Percentiles rank a stretch among this genome's conserved stretches.
Evolutionary conservation across 2,888 invertebrate species (phyloP).

Genomic region (Sthenelais limicola): DNA sequence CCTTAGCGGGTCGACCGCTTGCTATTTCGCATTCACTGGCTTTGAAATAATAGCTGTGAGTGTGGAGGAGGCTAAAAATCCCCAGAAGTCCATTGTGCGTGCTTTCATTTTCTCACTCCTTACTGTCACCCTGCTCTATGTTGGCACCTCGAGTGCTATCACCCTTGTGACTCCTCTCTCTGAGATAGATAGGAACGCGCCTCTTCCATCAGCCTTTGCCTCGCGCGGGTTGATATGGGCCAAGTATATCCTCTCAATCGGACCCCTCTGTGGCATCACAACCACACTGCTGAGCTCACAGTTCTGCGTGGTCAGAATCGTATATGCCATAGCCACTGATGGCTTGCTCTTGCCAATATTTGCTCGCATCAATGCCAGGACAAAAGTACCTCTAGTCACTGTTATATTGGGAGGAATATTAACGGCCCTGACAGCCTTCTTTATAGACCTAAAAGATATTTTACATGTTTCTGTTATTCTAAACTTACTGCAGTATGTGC

Average conservation of each 20-base stretch:
- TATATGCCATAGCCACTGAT: slow-evolving; percentile 49
- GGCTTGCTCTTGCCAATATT: slow-evolving; percentile 47
- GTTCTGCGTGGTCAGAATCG: slow-evolving; percentile 40
- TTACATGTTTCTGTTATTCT: slow-evolving; percentile 46
- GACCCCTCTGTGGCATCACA: slow-evolving; percentile 67
- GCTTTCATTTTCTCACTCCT: slow-evolving; percentile 60
- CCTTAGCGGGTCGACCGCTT: slow-evolving; percentile 66
- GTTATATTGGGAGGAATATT: slow-evolving; percentile 37
- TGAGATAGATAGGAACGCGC: slow-evolving; percentile 61
- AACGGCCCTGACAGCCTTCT: slow-evolving; percentile 41
- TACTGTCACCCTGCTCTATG: slow-evolving; percentile 48
- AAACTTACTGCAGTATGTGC: slow-evolving; percentile 44
- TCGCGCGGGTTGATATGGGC: slow-evolving; percentile 64
- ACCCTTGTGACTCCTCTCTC: slow-evolving; percentile 53
- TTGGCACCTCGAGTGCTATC: slow-evolving; percentile 21
- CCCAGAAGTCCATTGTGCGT: slow-evolving; percentile 70
- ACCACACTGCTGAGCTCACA: slow-evolving; percentile 55
- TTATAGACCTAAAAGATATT: slow-evolving; percentile 44
- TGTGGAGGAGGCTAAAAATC: slow-evolving; percentile 71
- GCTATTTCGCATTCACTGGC: slow-evolving; percentile 73
- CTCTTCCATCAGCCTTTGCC: slow-evolving; percentile 67
- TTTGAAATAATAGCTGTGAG: slow-evolving; percentile 73
- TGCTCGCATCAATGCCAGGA: slow-evolving; percentile 23
- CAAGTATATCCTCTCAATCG: slow-evolving; percentile 66
- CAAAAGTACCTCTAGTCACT: slow-evolving; percentile 44